These are phyloP conservation scores for Lacerta bilineata DNA, from an alignment of 2,797 vertebrate species.

Conservation along the genomic window DNA sequence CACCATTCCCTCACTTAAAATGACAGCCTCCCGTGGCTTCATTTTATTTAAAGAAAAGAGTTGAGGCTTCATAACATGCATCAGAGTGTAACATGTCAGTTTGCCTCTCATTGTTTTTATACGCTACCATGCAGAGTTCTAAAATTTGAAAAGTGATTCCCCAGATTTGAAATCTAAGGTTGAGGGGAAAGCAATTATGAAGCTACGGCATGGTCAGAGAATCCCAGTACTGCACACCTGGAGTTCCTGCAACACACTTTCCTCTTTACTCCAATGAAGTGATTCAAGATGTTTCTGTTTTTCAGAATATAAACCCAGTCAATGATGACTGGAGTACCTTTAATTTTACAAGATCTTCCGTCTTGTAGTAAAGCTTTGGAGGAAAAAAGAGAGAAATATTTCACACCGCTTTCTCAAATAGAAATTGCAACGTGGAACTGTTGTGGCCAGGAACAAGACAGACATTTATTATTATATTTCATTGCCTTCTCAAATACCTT, in stretches of 20 bases:
- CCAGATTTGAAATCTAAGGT: accelerated
- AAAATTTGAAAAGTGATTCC: background rate
- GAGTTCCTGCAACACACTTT: background rate
- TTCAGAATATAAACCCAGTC: too few relatives aligned
- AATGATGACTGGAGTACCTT: background rate
- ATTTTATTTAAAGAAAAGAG: background rate
- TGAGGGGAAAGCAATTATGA: background rate
- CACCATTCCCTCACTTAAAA: background rate
- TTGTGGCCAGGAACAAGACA: background rate
- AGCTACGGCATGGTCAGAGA: background rate
- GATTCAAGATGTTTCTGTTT: too few relatives aligned
- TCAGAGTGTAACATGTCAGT: background rate
- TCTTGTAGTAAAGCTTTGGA: constrained; percentile 1
- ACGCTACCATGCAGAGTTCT: constrained; percentile 7
- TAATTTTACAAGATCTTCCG: background rate
- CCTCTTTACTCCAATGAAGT: background rate
- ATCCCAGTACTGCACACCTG: background rate
- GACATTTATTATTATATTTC: background rate
- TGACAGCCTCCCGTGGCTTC: too few relatives aligned
- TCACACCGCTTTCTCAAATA: background rate
- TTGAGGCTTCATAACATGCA: background rate
- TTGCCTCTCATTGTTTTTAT: background rate
- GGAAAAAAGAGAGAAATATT: background rate
- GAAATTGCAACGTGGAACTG: background rate
- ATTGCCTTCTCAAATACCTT: background rate